Base-by-base conservation (phyloP, 2,113 vertebrate species). In the Globicephala melas region DNA sequence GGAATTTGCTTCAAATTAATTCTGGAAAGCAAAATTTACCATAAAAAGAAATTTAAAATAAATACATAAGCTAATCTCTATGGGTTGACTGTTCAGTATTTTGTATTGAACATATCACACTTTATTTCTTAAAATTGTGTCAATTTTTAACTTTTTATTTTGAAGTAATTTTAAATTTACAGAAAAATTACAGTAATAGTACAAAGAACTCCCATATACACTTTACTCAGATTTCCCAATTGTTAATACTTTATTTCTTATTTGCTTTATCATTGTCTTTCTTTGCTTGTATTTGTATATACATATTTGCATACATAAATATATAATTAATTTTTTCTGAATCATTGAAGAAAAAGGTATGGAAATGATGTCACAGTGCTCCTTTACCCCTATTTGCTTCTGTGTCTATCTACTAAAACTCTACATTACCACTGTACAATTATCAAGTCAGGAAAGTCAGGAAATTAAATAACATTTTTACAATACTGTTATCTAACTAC, bases 91-190 rank as follows among this genome's bases (percentile, higher is more conserved):
- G 2, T 91, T 86, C n/a, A 73, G 1, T 74, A 87, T 81, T 87
- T 88, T 63, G 6, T 53, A 44, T 95, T 63, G n/a, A 82, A 80
- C n/a, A 87, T 53, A 53, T 17, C 41, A 50, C 21, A 23, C 91
- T 91, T 93, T 74, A 79, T 94, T 94, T 91, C 53, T 86, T 86
- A 92, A 63, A 77, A n/a, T 62, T 85, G 53, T 38, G 67, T 58
- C 44, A 36, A n/a, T 38, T 62, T 82, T 92, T 62, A 62, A 74
- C 33, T 63, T 83, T 55, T 68, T 55, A 73, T 50, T 70, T 62
- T 73, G 79, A 47, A 63, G 18, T 62, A 26, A 62, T 62, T 92
- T 83, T 83, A 63, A 50, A 83, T 50, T 83, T 73, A 83, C 33
- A 38, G 11, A 31, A 73, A 74, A 80, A 50, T 68, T 67, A 36